phyloP scores from a whole-genome alignment of 2,888 invertebrate species.

The Macrosoma leucophasiata region DNA sequence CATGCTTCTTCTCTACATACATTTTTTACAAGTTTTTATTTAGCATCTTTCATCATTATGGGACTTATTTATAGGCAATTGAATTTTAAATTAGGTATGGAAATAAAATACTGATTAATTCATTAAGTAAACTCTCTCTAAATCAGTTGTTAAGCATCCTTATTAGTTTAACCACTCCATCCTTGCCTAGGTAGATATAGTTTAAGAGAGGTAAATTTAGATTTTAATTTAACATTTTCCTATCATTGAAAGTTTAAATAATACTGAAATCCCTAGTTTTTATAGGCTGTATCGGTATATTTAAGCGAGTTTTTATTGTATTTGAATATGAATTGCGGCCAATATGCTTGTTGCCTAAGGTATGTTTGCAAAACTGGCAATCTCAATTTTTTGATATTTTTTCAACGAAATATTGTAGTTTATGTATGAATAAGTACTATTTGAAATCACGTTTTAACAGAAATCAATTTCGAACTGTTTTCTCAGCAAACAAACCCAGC shows the following conservation, averaged over 20 bases:
- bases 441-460: constrained; percentile 67
- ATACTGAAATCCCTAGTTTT: constrained; percentile 58
- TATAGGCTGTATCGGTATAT: constrained; percentile 55
- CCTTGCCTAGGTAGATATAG: constrained; percentile 25
- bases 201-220: constrained; percentile 54
- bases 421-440: constrained; percentile 65
- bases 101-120: background rate
- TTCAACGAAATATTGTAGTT: constrained; percentile 67
- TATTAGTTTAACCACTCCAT: background rate
- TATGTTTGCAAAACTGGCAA: constrained; percentile 52
- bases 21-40: no score
- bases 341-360: constrained; percentile 36
- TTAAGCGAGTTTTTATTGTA: constrained; percentile 48
- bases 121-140: no score
- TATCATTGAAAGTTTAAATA: constrained; percentile 32
- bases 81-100: background rate
- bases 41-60: background rate
- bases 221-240: constrained; percentile 55
- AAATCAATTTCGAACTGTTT: constrained; percentile 72
- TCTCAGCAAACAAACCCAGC: constrained; percentile 59
- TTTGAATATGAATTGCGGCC: constrained; percentile 62
- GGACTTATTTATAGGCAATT: background rate
- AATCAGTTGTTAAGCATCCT: no score
- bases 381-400: constrained; percentile 70
- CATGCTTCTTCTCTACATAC: no score